Conservation (phyloP, 2,113 vertebrate species). For the Bubo bubo region DNA sequence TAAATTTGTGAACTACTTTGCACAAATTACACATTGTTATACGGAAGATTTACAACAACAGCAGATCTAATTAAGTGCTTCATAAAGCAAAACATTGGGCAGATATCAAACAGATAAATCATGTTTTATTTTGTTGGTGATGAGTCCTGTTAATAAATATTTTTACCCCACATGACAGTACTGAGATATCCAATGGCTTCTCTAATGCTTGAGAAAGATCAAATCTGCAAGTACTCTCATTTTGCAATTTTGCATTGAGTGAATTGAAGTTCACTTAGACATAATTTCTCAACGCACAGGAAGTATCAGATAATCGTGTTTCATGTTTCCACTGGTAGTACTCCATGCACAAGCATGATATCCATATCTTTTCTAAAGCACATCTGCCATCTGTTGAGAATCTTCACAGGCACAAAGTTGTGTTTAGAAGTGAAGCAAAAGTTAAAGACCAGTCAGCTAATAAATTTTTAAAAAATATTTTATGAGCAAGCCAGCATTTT, state of each 20-base stretch:
- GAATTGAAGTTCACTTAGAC: not conserved
- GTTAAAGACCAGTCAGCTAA: not conserved
- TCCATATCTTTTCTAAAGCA: not conserved
- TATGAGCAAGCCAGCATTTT: not conserved
- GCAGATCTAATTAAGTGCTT: slow-evolving; percentile 6
- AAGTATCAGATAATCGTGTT: not conserved
- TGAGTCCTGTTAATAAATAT: not conserved
- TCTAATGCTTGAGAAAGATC: not conserved
- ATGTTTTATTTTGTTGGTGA: not conserved
- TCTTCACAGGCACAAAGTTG: not conserved
- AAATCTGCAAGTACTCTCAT: not conserved
- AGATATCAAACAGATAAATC: not conserved
- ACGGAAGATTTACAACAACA: not conserved
- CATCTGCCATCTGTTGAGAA: not conserved
- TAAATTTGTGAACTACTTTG: not conserved
- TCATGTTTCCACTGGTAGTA: not conserved
- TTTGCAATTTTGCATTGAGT: not conserved
- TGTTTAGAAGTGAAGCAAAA: not conserved
- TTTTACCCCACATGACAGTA: not conserved
- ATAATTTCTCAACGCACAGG: not conserved
- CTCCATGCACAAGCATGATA: not conserved
- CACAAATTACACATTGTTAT: not conserved
- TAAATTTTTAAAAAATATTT: too few relatives aligned
- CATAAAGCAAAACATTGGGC: slow-evolving; percentile 1
- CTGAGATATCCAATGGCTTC: not conserved